Conservation (phyloP, 2,113 vertebrate genomes). For the Panthera leo region DNA sequence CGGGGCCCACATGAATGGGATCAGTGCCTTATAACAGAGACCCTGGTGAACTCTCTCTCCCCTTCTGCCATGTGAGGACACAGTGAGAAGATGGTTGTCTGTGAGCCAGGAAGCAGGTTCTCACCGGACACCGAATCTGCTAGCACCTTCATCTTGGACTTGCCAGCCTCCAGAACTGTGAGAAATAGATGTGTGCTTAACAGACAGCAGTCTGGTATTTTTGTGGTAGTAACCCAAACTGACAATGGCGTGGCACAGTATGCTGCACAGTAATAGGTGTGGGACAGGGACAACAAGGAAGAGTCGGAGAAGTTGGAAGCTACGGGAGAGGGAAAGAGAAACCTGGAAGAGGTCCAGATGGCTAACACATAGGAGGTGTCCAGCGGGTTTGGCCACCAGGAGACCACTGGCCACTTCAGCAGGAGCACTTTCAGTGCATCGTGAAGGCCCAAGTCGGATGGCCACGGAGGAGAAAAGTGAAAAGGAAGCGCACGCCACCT, state of each 20-base stretch:
- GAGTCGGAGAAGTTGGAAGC: background rate
- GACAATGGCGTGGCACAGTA: background rate
- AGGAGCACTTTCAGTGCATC: background rate
- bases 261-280: background rate
- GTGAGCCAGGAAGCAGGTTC: background rate
- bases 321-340: background rate
- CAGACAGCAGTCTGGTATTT: background rate
- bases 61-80: background rate
- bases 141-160: background rate
- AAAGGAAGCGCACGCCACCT: rapidly evolving
- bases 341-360: background rate
- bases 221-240: background rate
- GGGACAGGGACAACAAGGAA: background rate
- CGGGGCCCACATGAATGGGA: background rate
- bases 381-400: background rate
- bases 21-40: background rate
- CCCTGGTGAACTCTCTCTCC: background rate
- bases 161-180: background rate
- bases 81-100: background rate
- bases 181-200: background rate
- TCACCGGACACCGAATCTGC: background rate
- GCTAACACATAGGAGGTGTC: background rate
- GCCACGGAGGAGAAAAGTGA: background rate
- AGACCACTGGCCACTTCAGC: background rate
- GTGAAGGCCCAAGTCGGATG: background rate